phyloP scores from a whole-genome alignment of 2,797 vertebrate genomes.

The Vipera latastei region DNA sequence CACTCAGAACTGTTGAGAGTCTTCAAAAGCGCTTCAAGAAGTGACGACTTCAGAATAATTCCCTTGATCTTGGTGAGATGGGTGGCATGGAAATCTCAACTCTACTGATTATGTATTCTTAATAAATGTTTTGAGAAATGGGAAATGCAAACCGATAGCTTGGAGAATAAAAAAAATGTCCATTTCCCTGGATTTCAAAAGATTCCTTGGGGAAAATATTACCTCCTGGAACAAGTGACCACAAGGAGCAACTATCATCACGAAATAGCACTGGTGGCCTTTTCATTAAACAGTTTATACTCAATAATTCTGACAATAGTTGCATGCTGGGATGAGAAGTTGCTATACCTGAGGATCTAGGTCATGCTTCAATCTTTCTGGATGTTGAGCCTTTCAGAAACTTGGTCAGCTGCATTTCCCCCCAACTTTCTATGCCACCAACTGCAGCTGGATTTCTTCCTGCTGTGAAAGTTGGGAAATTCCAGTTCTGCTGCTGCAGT shows the following conservation, averaged over 20 bases:
- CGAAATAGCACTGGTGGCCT: neutral
- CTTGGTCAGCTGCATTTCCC: neutral
- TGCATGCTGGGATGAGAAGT: neutral
- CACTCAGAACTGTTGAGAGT: neutral
- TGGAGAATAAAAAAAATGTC: neutral
- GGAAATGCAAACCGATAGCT: constrained; percentile 8
- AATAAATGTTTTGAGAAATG: neutral
- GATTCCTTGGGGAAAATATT: neutral
- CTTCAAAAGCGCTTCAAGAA: no score
- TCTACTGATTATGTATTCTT: neutral
- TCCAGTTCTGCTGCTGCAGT: neutral
- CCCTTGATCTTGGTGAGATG: neutral
- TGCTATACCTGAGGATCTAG: neutral
- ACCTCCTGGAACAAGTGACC: neutral
- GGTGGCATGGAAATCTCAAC: neutral
- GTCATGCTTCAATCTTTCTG: neutral
- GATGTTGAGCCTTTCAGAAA: neutral
- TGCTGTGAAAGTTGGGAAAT: neutral
- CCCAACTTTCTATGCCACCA: neutral
- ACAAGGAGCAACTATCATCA: neutral
- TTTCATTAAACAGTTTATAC: constrained; percentile 2
- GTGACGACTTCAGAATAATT: neutral
- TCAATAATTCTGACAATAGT: neutral
- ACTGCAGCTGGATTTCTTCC: constrained; percentile 21
- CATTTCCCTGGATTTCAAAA: neutral